Evolutionary conservation across 2,888 invertebrate genomes (phyloP).

Genomic region (Chalcosyrphus nemorum): DNA sequence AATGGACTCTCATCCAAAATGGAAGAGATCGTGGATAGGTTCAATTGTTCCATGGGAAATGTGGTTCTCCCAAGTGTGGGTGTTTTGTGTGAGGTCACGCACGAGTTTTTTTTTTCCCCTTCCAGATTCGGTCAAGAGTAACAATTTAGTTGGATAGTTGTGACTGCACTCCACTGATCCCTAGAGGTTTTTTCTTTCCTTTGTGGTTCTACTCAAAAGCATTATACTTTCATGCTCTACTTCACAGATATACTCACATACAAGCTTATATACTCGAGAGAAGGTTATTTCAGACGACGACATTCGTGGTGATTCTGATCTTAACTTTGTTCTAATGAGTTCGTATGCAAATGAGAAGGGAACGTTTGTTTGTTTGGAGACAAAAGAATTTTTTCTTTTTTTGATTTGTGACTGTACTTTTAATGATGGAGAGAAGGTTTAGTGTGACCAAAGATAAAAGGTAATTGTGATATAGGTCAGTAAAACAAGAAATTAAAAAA

Average conservation of each 20-base stretch:
- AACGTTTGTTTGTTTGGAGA: conserved; percentile 4
- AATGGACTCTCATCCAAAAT: conserved; percentile 62
- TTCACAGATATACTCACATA: conserved; percentile 19
- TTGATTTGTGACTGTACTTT: conserved; percentile 20
- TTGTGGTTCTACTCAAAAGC: background rate
- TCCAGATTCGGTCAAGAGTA: conserved; percentile 49
- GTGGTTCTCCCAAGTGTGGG: background rate
- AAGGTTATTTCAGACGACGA: no score
- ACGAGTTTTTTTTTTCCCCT: conserved; percentile 19
- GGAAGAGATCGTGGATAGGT: conserved; percentile 55
- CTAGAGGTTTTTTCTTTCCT: conserved; percentile 31
- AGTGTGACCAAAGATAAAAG: background rate
- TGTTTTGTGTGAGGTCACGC: conserved; percentile 42
- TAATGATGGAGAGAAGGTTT: conserved; percentile 2
- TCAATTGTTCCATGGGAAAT: conserved; percentile 29
- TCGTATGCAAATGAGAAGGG: conserved; percentile 28
- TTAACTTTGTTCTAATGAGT: conserved; percentile 5
- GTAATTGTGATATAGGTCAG: conserved; percentile 25
- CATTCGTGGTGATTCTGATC: conserved; percentile 9
- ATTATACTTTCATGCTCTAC: conserved; percentile 58
- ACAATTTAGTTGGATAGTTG: conserved; percentile 37
- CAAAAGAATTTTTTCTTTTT: background rate
- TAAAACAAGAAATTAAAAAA: background rate
- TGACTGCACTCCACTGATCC: conserved; percentile 48
- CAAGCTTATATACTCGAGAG: background rate